phyloP scores from a whole-genome alignment of 2,888 invertebrate genomes.

The Plebejus anna region DNA sequence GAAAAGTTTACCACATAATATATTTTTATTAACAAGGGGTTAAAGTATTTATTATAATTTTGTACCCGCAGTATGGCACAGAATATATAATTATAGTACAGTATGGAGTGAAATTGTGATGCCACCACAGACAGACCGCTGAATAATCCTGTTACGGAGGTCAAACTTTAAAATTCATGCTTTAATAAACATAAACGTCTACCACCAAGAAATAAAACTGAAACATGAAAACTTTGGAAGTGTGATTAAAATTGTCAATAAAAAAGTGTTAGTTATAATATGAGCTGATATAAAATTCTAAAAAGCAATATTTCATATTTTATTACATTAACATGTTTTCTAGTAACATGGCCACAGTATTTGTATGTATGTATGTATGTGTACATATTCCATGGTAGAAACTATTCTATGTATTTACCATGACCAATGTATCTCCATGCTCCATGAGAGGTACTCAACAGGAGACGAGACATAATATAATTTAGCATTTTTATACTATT shows the following conservation, averaged over 20 bases:
- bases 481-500: no score
- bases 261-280: neutral
- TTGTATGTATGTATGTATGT: no score
- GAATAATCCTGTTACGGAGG: neutral
- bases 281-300: neutral
- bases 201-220: neutral
- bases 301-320: neutral
- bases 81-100: no score
- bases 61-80: neutral
- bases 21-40: neutral
- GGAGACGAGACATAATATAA: no score
- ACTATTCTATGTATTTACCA: no score
- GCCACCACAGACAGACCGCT: neutral
- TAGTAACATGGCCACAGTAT: no score
- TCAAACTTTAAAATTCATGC: slow-evolving; percentile 13
- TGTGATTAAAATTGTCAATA: neutral
- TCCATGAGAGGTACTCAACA: no score
- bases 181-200: slow-evolving; percentile 1
- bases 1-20: neutral
- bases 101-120: neutral
- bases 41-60: neutral
- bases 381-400: no score
- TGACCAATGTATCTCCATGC: no score
- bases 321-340: neutral
- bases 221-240: neutral